These are phyloP conservation scores for Scaptomyza reducta DNA, from an alignment of 2,888 invertebrate species.

Conservation along the genomic window DNA sequence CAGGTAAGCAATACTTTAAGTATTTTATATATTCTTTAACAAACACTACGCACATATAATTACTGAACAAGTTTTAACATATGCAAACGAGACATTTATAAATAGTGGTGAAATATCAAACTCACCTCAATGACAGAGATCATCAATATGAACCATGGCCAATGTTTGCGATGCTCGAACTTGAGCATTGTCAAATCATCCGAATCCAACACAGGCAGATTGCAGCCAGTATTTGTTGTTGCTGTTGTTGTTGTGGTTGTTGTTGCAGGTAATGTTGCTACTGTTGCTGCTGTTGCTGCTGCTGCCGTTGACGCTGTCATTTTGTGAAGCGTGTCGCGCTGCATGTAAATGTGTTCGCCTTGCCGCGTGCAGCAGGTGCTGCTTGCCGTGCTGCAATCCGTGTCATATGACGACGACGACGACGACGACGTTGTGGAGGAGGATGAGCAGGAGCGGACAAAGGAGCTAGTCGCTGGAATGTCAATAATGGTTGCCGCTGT, in stretches of 20 bases:
- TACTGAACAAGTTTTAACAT: too few species aligned
- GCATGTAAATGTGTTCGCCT: slow-evolving; percentile 81
- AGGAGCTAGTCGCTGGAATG: slow-evolving; percentile 72
- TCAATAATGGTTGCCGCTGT: slow-evolving; percentile 78
- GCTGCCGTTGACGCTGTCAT: slow-evolving; percentile 25
- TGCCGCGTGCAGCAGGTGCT: slow-evolving; percentile 82
- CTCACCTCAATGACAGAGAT: slow-evolving; percentile 82
- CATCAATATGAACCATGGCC: slow-evolving; percentile 81
- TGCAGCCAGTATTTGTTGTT: slow-evolving; percentile 22
- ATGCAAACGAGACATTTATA: not conserved
- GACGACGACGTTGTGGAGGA: slow-evolving; percentile 23
- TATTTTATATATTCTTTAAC: too few species aligned
- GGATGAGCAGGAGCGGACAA: slow-evolving; percentile 17
- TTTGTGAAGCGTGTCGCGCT: slow-evolving; percentile 58
- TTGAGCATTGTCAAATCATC: slow-evolving; percentile 72
- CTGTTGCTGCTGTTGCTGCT: slow-evolving; percentile 17
- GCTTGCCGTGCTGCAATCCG: slow-evolving; percentile 81
- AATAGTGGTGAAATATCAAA: not conserved
- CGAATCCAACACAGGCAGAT: slow-evolving; percentile 39
- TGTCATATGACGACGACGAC: slow-evolving; percentile 72
- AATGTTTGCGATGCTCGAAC: slow-evolving; percentile 76
- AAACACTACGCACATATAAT: too few species aligned
- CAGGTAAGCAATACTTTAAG: not conserved
- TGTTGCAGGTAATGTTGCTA: slow-evolving; percentile 19
- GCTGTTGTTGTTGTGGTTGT: slow-evolving; percentile 17